Evolutionary conservation across 2,888 invertebrate genomes (phyloP).

Genomic region (Argyresthia goedartella): DNA sequence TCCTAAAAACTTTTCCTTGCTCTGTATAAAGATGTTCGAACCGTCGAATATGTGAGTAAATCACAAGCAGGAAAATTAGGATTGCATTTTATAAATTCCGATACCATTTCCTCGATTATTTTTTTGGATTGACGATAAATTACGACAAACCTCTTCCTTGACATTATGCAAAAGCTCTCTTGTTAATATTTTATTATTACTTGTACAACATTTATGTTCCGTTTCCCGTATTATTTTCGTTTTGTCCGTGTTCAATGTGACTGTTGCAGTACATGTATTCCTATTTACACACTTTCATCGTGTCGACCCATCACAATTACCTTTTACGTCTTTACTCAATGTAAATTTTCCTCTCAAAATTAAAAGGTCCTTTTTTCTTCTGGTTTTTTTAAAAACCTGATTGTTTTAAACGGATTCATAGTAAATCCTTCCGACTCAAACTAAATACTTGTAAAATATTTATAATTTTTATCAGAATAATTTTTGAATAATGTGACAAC

Average conservation of each 20-base stretch:
- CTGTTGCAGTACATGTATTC: slow-evolving; percentile 9
- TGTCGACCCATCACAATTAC: slow-evolving; percentile 3
- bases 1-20: slow-evolving; percentile 10
- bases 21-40: slow-evolving; percentile 7
- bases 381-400: neutral
- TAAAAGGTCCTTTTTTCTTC: neutral
- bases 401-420: neutral
- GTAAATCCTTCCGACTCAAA: neutral
- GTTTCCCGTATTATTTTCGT: slow-evolving; percentile 8
- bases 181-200: slow-evolving; percentile 5
- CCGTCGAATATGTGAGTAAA: slow-evolving; percentile 4
- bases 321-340: neutral
- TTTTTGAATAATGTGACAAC: no score
- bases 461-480: neutral
- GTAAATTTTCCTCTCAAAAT: neutral
- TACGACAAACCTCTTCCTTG: slow-evolving; percentile 5
- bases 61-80: slow-evolving; percentile 4
- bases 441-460: neutral
- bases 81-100: slow-evolving; percentile 2
- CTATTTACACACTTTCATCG: slow-evolving; percentile 8
- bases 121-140: slow-evolving; percentile 4
- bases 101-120: slow-evolving; percentile 5
- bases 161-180: slow-evolving; percentile 7
- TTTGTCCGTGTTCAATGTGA: slow-evolving; percentile 7
- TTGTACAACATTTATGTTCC: slow-evolving; percentile 5